Percentiles rank a stretch among this genome's conserved stretches.
Conservation (phyloP, 2,888 invertebrate species). For the Andrena haemorrhoa region DNA sequence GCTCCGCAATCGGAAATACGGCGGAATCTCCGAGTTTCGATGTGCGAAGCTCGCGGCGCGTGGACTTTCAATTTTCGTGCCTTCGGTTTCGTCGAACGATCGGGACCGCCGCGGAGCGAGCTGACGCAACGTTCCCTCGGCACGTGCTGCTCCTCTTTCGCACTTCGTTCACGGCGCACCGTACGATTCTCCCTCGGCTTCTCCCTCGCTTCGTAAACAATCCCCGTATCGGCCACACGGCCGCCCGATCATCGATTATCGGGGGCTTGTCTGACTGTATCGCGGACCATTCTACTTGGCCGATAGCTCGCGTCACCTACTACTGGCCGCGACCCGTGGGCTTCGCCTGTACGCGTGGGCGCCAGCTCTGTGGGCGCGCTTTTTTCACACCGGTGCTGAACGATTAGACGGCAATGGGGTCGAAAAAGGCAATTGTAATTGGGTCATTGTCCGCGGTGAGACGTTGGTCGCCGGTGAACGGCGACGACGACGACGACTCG, state of each 20-base stretch:
- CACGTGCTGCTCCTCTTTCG: background rate
- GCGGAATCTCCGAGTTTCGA: background rate
- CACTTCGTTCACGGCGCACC: background rate
- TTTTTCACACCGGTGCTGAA: slow-evolving; percentile 38
- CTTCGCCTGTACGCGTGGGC: slow-evolving; percentile 27
- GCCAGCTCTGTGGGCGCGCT: slow-evolving; percentile 45
- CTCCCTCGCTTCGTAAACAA: slow-evolving; percentile 58
- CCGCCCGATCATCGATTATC: slow-evolving; percentile 67
- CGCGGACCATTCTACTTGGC: slow-evolving; percentile 78
- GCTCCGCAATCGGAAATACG: background rate
- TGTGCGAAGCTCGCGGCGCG: background rate
- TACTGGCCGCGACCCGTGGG: slow-evolving; percentile 70
- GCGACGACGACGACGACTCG: too few species aligned
- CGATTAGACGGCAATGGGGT: slow-evolving; percentile 37
- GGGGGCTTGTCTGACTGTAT: slow-evolving; percentile 71
- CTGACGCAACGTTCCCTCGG: background rate
- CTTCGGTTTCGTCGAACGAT: background rate
- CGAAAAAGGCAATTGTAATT: slow-evolving; percentile 37
- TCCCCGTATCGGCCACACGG: slow-evolving; percentile 58
- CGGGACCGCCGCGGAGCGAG: background rate
- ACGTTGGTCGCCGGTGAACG: background rate
- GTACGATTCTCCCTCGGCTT: slow-evolving; percentile 28
- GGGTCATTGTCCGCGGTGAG: slow-evolving; percentile 5
- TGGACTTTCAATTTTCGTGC: background rate
- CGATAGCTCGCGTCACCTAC: slow-evolving; percentile 74